Percentiles rank a stretch among this genome's conserved stretches.
Evolutionary conservation across 2,888 invertebrate species (phyloP).

Genomic region (Orthonychiurus folsomi): DNA sequence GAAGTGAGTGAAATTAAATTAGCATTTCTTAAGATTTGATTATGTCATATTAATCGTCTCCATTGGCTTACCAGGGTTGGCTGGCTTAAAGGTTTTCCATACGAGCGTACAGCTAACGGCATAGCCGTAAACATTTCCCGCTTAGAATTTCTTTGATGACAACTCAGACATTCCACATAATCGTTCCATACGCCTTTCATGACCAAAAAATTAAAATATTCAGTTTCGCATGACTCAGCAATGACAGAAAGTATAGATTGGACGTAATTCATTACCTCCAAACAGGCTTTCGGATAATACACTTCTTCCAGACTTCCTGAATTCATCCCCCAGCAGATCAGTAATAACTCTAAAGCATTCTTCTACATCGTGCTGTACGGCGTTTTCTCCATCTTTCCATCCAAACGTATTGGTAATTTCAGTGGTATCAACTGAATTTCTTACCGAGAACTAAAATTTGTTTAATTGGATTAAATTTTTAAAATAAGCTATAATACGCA

Average conservation of each 20-base stretch:
- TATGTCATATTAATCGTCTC: background rate
- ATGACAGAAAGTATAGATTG: slow-evolving; percentile 3
- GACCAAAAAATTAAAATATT: slow-evolving; percentile 5
- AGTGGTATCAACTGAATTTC: slow-evolving; percentile 73
- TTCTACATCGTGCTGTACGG: slow-evolving; percentile 88
- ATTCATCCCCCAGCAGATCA: slow-evolving; percentile 74
- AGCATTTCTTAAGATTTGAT: background rate
- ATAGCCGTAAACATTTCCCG: slow-evolving; percentile 78
- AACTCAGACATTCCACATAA: slow-evolving; percentile 79
- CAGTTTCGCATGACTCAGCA: no score
- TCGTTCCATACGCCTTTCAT: slow-evolving; percentile 64
- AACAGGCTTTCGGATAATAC: slow-evolving; percentile 73
- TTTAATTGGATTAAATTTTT: slow-evolving; percentile 3
- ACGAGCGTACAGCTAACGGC: slow-evolving; percentile 73
- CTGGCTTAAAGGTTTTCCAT: slow-evolving; percentile 48
- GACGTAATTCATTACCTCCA: slow-evolving; percentile 44
- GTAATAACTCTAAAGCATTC: slow-evolving; percentile 84
- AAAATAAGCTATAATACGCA: no score
- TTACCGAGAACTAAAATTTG: slow-evolving; percentile 58
- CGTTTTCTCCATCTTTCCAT: slow-evolving; percentile 80
- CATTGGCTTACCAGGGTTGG: slow-evolving; percentile 56
- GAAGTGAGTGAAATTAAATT: slow-evolving; percentile 9
- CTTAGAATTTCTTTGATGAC: slow-evolving; percentile 69
- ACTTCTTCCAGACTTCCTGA: slow-evolving; percentile 70
- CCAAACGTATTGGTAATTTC: slow-evolving; percentile 79